Conservation (phyloP, 1,140 invertebrate species). For the Dendrolimus punctatus region DNA sequence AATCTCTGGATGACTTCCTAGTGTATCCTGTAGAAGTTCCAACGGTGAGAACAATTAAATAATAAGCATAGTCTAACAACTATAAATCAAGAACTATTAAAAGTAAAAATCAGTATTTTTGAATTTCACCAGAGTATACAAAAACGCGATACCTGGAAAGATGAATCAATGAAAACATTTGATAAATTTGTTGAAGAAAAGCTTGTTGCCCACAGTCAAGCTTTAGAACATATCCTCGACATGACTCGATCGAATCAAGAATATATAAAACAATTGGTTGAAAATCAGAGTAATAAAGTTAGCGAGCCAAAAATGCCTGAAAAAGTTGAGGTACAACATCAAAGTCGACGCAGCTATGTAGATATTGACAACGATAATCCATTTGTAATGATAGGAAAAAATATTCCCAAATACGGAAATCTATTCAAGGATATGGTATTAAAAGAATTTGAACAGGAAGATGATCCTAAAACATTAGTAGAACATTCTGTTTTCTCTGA, state of each 20-base stretch:
- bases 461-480: conserved; percentile 28
- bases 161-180: conserved; percentile 15
- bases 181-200: conserved; percentile 43
- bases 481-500: conserved; percentile 11
- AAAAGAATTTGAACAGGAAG: conserved; percentile 17
- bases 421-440: conserved; percentile 33
- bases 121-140: conserved; percentile 32
- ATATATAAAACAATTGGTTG: conserved; percentile 24
- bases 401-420: conserved; percentile 33
- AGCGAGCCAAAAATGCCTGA: conserved; percentile 33
- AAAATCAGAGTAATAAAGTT: conserved; percentile 24
- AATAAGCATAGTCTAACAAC: neutral
- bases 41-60: conserved; percentile 23
- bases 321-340: conserved; percentile 28
- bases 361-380: conserved; percentile 22
- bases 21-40: conserved; percentile 20
- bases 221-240: conserved; percentile 37
- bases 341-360: conserved; percentile 22
- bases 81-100: too few species aligned
- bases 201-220: conserved; percentile 40
- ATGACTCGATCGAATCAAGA: conserved; percentile 25
- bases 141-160: conserved; percentile 26
- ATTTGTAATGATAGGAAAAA: conserved; percentile 27
- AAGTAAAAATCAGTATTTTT: neutral
- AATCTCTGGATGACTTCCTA: conserved; percentile 20